Percentiles rank a stretch among this genome's conserved stretches.
phyloP scores from a whole-genome alignment of 23 tunicate species.

The Styela clava region DNA sequence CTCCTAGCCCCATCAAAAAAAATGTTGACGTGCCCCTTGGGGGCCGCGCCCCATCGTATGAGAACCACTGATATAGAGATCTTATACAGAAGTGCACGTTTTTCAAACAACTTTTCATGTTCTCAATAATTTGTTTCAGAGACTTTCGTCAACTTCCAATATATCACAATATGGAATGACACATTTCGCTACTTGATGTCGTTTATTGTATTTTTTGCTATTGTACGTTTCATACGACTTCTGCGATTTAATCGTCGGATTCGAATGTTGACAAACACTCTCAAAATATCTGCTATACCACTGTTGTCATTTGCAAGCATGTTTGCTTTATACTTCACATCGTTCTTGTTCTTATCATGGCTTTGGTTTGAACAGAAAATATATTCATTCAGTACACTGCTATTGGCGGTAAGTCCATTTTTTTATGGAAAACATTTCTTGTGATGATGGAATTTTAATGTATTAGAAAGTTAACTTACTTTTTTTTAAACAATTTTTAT shows the following conservation, averaged over 20 bases:
- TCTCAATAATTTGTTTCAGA: slow-evolving; percentile 29
- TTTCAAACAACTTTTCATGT: too few relatives aligned
- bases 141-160: slow-evolving; percentile 79
- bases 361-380: slow-evolving; percentile 89
- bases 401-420: slow-evolving; percentile 53
- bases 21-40: too few relatives aligned
- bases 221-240: slow-evolving; percentile 41
- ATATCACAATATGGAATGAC: slow-evolving; percentile 59
- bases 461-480: background rate
- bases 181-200: slow-evolving; percentile 52
- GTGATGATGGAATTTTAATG: background rate
- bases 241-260: slow-evolving; percentile 65
- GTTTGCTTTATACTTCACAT: slow-evolving; percentile 63
- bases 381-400: slow-evolving; percentile 47
- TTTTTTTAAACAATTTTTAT: background rate
- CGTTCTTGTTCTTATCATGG: slow-evolving; percentile 54
- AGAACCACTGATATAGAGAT: too few relatives aligned
- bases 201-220: slow-evolving; percentile 68
- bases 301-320: slow-evolving; percentile 41
- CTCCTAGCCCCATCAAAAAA: too few relatives aligned
- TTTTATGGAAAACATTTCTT: too few relatives aligned
- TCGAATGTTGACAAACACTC: slow-evolving; percentile 52
- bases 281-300: slow-evolving; percentile 54
- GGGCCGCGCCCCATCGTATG: too few relatives aligned
- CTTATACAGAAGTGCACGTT: too few relatives aligned